A percentile compares a stretch with the other conserved stretches of the same genome.
Conservation (phyloP, 2,888 invertebrate species). For the Mesochorus sp. region DNA sequence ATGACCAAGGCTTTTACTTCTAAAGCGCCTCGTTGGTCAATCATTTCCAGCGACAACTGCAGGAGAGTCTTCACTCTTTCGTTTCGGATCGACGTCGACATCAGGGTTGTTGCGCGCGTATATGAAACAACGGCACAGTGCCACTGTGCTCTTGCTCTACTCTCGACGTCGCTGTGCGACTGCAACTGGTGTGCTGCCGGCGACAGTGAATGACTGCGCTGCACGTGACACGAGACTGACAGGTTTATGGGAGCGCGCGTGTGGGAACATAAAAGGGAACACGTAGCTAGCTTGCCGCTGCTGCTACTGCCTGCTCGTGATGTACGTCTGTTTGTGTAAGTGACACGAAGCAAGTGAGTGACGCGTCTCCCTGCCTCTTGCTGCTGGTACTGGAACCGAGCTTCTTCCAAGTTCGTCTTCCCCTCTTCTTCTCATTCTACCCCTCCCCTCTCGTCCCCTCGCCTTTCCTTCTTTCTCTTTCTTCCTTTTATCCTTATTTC, state of each 20-base stretch:
- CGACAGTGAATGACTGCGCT: conserved; percentile 81
- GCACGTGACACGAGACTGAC: conserved; percentile 82
- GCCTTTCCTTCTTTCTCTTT: conserved; percentile 13
- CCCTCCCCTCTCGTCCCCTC: not conserved
- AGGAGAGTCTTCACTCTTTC: conserved; percentile 48
- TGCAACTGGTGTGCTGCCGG: conserved; percentile 75
- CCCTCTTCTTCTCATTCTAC: conserved; percentile 28
- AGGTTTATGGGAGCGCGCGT: conserved; percentile 81
- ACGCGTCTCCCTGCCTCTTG: conserved; percentile 74
- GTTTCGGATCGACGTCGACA: conserved; percentile 43
- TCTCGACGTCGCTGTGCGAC: conserved; percentile 62
- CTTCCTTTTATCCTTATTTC: not conserved
- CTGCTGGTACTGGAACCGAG: conserved; percentile 49
- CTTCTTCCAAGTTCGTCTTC: conserved; percentile 60
- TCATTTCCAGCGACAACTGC: conserved; percentile 34
- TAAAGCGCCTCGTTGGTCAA: conserved; percentile 8
- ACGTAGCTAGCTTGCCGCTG: conserved; percentile 74
- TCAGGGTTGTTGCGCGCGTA: conserved; percentile 7
- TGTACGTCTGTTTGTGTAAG: conserved; percentile 82
- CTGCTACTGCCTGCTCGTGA: conserved; percentile 73
- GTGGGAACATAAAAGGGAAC: conserved; percentile 81
- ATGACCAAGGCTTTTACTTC: no score
- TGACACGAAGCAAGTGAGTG: conserved; percentile 81
- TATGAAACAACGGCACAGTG: conserved; percentile 45
- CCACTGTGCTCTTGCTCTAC: conserved; percentile 60